Conservation (phyloP, 1,140 invertebrate genomes). For the Hylyphantes graminicola region DNA sequence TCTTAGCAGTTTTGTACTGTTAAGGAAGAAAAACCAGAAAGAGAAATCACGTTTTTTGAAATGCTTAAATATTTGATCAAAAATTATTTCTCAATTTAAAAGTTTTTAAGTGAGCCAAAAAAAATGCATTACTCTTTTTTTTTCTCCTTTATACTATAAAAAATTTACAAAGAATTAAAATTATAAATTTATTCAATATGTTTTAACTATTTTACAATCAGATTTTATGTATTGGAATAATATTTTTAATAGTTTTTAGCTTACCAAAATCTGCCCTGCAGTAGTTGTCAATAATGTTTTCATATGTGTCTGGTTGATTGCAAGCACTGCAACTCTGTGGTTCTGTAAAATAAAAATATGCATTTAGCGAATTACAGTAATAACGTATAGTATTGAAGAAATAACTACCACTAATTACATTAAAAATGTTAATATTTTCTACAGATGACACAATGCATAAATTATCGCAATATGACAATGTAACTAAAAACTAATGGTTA, state of each 20-base stretch:
- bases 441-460: background rate
- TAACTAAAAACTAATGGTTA: too few species aligned
- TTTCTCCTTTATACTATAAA: too few species aligned
- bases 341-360: conserved; percentile 63
- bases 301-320: conserved; percentile 75
- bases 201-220: background rate
- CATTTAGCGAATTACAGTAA: background rate
- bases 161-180: too few species aligned
- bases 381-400: background rate
- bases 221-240: background rate
- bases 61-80: too few species aligned
- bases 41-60: too few species aligned
- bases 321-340: conserved; percentile 71
- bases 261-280: conserved; percentile 75
- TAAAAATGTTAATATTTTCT: background rate
- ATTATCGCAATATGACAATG: too few species aligned
- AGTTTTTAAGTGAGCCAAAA: too few species aligned
- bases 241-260: conserved; percentile 59
- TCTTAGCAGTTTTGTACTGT: too few species aligned
- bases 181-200: too few species aligned
- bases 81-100: too few species aligned
- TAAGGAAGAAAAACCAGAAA: too few species aligned
- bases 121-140: too few species aligned
- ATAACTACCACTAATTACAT: background rate
- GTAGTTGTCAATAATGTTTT: conserved; percentile 76